Base-by-base conservation (phyloP, 2,113 vertebrate species). In the Psilopsiagon aurifrons region DNA sequence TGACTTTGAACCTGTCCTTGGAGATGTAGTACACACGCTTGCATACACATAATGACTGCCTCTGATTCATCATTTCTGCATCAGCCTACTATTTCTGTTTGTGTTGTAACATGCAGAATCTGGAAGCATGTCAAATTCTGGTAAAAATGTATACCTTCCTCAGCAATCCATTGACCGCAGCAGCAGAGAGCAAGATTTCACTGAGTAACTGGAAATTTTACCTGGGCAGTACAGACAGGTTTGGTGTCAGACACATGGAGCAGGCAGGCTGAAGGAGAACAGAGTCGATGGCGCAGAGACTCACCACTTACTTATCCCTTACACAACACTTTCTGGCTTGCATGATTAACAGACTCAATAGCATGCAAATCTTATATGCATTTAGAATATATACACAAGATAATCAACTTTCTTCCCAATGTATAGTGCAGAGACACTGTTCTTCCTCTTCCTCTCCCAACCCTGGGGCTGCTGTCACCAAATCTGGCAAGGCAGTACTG, bases 1-100 rank as follows among this genome's bases (percentile, higher is more conserved):
- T 85, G 93, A 73, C 93, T 68, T 92, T 85, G 83, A 70, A 90
- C 86, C 23, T 86, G 77, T 91, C 84, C 74, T 94, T 95, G 66
- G 44, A 31, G 7, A 28, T 43, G 44, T n/a, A 70, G 31, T 22
- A 52, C 64, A 33, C 5, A 31, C 23, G 71, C 18, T 37, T 2
- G 4, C 35, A 17, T n/a, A 20, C 17, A 31, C 60, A 49, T 62
- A 19, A 44, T 55, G 80, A 71, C 76, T 71, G 18, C 51, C 47
- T 90, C 62, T 0, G 1, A 46, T 74, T 67, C 73, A 47, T 69
- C n/a, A 27, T 74, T 85, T 83, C 71, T 93, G 13, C 68, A 63
- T 49, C 68, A 86, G 41, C 19, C n/a, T 70, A 18, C 54, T 84
- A 33, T 24, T 94, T 49, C 28, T 73, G 7, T 62, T 86, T 67